A percentile compares a stretch with the other conserved stretches of the same genome.
These are phyloP conservation scores for Beroe ovata DNA, from an alignment of 37 sponge, comb jelly and placozoan genomes.

Conservation along the genomic window DNA sequence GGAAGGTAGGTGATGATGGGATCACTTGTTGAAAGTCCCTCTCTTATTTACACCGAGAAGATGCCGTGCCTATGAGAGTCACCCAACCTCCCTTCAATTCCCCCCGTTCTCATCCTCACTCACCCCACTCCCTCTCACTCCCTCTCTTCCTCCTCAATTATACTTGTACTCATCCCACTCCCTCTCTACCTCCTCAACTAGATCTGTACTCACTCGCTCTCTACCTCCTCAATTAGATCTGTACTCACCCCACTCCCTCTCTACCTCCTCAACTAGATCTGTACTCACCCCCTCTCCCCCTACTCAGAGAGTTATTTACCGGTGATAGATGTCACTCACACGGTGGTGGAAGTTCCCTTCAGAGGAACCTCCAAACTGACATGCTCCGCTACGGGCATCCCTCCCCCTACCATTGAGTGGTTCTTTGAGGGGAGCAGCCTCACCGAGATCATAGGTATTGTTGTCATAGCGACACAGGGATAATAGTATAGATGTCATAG, in stretches of 20 bases:
- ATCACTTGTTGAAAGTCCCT: too few species aligned
- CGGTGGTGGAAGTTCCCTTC: constrained; percentile 18
- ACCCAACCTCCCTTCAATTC: too few species aligned
- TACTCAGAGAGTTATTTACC: constrained; percentile 11
- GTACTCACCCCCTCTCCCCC: background rate
- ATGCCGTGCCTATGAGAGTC: too few species aligned
- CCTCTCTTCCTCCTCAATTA: background rate
- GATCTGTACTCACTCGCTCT: too few species aligned
- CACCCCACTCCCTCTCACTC: too few species aligned
- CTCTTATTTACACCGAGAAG: too few species aligned
- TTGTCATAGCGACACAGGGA: too few species aligned
- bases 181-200: too few species aligned
- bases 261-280: too few species aligned
- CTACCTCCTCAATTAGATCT: background rate
- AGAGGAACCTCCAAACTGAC: background rate
- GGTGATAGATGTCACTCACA: constrained; percentile 16
- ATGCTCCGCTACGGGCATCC: background rate
- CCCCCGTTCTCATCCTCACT: too few species aligned
- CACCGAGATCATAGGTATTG: background rate
- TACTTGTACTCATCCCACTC: background rate
- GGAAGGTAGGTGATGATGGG: too few species aligned
- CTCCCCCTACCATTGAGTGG: constrained; percentile 19
- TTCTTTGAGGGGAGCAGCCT: background rate
- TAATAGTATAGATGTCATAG: too few species aligned
- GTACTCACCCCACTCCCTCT: background rate